phyloP scores from a whole-genome alignment of 2,797 vertebrate genomes.

The Poeciliopsis turneri region DNA sequence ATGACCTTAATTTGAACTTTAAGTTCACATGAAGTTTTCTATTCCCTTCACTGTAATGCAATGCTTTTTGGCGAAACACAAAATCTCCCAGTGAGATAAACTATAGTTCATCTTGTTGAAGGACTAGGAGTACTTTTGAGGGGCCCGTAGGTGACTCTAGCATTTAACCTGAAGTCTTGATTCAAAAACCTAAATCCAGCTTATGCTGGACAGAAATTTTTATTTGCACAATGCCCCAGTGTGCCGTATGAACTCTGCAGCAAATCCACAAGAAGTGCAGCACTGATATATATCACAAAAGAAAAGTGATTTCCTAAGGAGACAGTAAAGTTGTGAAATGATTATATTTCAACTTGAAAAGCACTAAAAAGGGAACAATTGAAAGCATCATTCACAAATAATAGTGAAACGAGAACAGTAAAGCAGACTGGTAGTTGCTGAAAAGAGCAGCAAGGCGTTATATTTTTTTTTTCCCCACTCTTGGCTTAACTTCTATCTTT shows the following conservation, averaged over 20 bases:
- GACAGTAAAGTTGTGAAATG: neutral
- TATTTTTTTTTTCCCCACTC: neutral
- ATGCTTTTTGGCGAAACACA: neutral
- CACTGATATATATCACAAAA: neutral
- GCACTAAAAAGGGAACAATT: neutral
- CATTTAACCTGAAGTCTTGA: neutral
- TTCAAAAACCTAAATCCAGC: neutral
- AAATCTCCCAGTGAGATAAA: neutral
- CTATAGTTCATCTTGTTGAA: neutral
- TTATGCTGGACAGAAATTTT: neutral
- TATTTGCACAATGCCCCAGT: neutral
- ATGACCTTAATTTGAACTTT: too few relatives aligned
- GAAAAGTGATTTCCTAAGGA: neutral
- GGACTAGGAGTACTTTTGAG: neutral
- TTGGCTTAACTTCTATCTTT: neutral
- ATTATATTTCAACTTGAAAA: neutral
- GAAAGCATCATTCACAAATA: neutral
- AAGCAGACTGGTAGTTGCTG: neutral
- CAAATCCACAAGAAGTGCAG: neutral
- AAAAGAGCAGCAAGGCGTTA: neutral
- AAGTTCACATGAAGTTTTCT: neutral
- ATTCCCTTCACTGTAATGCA: neutral
- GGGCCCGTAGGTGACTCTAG: neutral
- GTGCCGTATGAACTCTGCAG: neutral
- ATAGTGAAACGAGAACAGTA: neutral